Evolutionary conservation across 1,140 invertebrate genomes (phyloP).

Genomic region (Lepidurus packardi): DNA sequence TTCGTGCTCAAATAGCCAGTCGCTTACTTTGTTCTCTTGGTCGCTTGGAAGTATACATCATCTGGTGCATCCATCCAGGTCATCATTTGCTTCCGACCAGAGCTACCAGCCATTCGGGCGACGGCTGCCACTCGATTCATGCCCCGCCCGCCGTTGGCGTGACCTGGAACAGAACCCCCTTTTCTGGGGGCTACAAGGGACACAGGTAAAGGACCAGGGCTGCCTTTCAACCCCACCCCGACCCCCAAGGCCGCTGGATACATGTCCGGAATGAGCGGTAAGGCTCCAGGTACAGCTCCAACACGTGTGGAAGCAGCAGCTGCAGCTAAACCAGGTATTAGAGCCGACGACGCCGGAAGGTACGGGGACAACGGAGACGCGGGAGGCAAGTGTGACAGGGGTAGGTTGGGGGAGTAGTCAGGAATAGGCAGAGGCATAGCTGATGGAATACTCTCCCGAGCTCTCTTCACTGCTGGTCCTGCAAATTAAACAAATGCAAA

Average conservation of each 20-base stretch:
- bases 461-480: neutral
- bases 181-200: constrained; percentile 39
- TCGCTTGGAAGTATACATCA: constrained; percentile 88
- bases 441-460: constrained; percentile 47
- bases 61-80: constrained; percentile 97
- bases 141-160: constrained; percentile 62
- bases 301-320: constrained; percentile 53
- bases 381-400: constrained; percentile 41
- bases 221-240: constrained; percentile 40
- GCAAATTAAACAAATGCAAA: no score
- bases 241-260: neutral
- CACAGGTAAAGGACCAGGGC: constrained; percentile 41
- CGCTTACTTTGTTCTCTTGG: constrained; percentile 62
- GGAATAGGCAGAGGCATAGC: constrained; percentile 49
- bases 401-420: constrained; percentile 33
- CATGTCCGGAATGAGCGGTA: constrained; percentile 11
- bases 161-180: constrained; percentile 42
- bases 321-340: constrained; percentile 56
- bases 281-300: constrained; percentile 49
- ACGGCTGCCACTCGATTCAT: constrained; percentile 50
- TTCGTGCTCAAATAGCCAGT: constrained; percentile 23
- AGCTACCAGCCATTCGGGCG: constrained; percentile 56
- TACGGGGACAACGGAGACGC: constrained; percentile 42
- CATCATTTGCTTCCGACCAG: constrained; percentile 69
- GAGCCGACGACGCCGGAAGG: constrained; percentile 46